Conservation (phyloP, 2,113 vertebrate genomes). For the Dryoscopus gambensis region DNA sequence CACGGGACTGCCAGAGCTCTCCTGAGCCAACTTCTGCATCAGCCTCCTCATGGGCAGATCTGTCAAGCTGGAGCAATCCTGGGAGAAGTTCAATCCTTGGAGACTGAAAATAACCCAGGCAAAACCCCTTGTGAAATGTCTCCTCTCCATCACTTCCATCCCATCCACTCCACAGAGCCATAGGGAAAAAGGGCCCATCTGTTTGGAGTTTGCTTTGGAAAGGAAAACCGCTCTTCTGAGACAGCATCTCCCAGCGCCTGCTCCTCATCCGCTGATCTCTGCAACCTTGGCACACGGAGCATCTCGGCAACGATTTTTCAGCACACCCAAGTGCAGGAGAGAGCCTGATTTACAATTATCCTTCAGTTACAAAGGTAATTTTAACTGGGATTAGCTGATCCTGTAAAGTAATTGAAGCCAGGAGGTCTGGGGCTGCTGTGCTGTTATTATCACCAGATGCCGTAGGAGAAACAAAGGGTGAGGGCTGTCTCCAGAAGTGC, state of each 20-base stretch:
- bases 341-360: conserved; percentile 52
- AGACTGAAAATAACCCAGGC: not conserved
- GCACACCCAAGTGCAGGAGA: conserved; percentile 19
- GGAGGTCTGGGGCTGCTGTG: conserved; percentile 30
- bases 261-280: conserved; percentile 30
- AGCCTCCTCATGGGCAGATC: rapidly evolving
- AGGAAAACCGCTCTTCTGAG: conserved; percentile 12
- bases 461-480: conserved; percentile 35
- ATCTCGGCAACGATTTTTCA: conserved; percentile 15
- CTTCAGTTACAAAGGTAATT: conserved; percentile 68
- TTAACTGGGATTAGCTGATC: conserved; percentile 67
- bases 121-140: not conserved
- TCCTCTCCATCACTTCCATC: not conserved
- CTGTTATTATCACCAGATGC: conserved; percentile 64
- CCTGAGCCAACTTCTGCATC: not conserved
- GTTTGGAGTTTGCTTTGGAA: conserved; percentile 67
- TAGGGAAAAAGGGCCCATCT: conserved; percentile 32
- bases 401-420: conserved; percentile 67
- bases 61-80: not conserved
- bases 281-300: not conserved
- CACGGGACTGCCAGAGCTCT: not conserved
- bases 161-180: not conserved
- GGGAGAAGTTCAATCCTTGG: not conserved
- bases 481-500: conserved; percentile 16
- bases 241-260: conserved; percentile 26